Percentiles rank a stretch among this genome's conserved stretches.
phyloP scores from a whole-genome alignment of 1,140 invertebrate genomes.

The Aphidius gifuensis region DNA sequence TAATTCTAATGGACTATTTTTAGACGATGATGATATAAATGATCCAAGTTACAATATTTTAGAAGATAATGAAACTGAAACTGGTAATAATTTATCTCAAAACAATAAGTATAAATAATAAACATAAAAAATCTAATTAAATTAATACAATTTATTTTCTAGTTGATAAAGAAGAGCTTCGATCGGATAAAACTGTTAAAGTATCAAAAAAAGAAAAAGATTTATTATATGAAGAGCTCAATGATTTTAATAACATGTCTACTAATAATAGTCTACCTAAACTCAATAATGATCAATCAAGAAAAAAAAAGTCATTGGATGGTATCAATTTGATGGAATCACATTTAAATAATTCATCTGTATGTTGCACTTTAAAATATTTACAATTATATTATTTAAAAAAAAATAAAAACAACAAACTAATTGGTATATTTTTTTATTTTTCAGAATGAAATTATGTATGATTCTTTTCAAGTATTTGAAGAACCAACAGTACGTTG shows the following conservation, averaged over 20 bases:
- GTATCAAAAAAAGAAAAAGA: constrained; percentile 83
- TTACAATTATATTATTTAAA: constrained; percentile 16
- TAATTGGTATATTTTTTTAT: constrained; percentile 1
- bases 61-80: constrained; percentile 71
- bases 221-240: constrained; percentile 72
- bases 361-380: no score
- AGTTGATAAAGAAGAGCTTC: constrained; percentile 74
- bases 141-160: constrained; percentile 6
- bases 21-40: constrained; percentile 80
- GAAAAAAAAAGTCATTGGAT: neutral
- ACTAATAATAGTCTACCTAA: no score
- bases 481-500: constrained; percentile 44
- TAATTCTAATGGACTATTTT: no score
- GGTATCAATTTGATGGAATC: constrained; percentile 5
- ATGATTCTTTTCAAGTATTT: constrained; percentile 37
- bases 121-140: no score
- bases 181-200: constrained; percentile 72
- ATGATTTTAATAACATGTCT: constrained; percentile 56
- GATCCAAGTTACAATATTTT: constrained; percentile 91
- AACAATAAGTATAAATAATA: neutral
- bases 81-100: constrained; percentile 38
- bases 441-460: constrained; percentile 37
- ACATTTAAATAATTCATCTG: constrained; percentile 30
- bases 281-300: no score
- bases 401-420: neutral